Conservation (phyloP, 2,113 vertebrate species). For the Montifringilla adamsi region DNA sequence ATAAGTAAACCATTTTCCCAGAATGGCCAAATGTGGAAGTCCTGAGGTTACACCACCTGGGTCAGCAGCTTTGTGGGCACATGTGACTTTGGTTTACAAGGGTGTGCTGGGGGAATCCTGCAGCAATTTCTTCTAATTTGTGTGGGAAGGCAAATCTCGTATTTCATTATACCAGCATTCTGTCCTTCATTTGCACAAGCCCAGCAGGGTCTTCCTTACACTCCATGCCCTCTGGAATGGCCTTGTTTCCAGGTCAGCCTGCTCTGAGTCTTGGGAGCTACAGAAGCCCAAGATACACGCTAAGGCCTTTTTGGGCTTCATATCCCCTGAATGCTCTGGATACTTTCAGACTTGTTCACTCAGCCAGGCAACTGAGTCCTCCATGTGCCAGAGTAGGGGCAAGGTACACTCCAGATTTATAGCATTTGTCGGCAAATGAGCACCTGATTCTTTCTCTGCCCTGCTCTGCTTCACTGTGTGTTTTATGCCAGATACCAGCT, state of each 20-base stretch:
- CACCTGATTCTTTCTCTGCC: background rate
- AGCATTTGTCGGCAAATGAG: background rate
- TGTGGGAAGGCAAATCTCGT: background rate
- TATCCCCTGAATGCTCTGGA: background rate
- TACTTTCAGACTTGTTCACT: background rate
- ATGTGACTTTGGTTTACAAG: background rate
- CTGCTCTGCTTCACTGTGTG: background rate
- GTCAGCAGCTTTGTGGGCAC: background rate
- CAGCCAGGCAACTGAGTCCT: background rate
- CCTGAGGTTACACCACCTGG: background rate
- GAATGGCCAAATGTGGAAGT: background rate
- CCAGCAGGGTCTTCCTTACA: background rate
- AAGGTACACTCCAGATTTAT: background rate
- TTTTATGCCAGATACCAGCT: background rate
- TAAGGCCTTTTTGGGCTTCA: background rate
- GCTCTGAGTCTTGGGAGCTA: background rate
- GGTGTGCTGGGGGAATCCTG: background rate
- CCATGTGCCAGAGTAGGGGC: fast-evolving
- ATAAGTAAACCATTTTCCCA: background rate
- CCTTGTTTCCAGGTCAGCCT: background rate
- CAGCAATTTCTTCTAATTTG: background rate
- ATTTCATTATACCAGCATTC: background rate
- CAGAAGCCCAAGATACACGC: background rate
- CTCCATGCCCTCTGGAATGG: background rate
- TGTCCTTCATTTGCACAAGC: background rate